A percentile compares a stretch with the other conserved stretches of the same genome.
Conservation (phyloP, 2,113 vertebrate genomes). For the Pterocles orientalis region DNA sequence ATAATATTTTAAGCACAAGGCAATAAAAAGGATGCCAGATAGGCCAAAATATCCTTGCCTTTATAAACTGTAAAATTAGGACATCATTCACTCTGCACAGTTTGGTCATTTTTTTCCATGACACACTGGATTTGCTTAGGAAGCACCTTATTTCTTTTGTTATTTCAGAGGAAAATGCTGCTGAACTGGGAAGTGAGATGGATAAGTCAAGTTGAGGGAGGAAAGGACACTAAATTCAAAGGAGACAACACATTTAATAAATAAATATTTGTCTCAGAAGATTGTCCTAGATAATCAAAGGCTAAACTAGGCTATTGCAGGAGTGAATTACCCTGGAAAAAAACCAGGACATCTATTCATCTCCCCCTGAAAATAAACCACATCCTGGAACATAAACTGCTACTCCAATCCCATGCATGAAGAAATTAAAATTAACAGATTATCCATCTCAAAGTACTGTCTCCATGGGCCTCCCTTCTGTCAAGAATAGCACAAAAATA, state of each 20-base stretch:
- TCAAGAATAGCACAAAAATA: neutral
- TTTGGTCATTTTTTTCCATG: neutral
- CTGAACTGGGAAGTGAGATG: neutral
- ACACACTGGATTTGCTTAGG: neutral
- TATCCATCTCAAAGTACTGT: neutral
- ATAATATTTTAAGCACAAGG: neutral
- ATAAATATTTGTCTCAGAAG: neutral
- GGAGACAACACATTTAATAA: neutral
- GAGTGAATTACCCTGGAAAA: neutral
- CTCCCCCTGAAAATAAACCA: slow-evolving; percentile 3
- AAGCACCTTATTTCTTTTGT: neutral
- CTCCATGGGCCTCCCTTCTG: neutral
- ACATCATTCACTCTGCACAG: neutral
- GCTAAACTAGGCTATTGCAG: neutral
- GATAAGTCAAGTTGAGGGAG: neutral
- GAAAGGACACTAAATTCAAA: neutral
- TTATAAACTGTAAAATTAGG: neutral
- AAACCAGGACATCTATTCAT: neutral
- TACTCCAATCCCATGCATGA: neutral
- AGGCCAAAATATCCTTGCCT: neutral
- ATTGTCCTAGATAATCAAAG: neutral
- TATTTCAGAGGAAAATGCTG: neutral
- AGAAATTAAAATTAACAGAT: slow-evolving; percentile 27
- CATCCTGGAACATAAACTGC: neutral
- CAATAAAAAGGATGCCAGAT: neutral